Conservation (phyloP, 1,140 invertebrate species). For the Solen grandis region DNA sequence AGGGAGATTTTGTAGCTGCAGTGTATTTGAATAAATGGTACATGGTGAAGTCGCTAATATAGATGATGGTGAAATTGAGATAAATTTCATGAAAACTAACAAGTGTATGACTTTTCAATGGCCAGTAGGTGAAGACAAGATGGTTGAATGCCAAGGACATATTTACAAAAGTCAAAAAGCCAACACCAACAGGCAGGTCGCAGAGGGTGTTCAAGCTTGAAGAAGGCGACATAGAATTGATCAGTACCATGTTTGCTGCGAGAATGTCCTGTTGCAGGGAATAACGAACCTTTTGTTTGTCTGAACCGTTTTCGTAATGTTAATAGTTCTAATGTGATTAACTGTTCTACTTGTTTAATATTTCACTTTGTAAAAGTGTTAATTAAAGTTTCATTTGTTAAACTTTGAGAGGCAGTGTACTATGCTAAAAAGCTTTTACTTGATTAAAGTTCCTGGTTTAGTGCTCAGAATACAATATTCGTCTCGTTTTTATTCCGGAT, state of each 20-base stretch:
- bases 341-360: neutral
- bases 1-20: too few species aligned
- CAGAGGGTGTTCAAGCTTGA: neutral
- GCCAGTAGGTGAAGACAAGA: neutral
- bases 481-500: too few species aligned
- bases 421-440: too few species aligned
- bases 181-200: neutral
- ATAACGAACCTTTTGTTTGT: neutral
- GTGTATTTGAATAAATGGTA: neutral
- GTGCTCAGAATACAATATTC: too few species aligned
- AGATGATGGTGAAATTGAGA: neutral
- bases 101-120: neutral
- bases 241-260: neutral
- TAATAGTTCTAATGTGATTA: neutral
- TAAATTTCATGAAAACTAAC: neutral
- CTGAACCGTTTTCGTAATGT: neutral
- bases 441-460: too few species aligned
- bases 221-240: too few species aligned
- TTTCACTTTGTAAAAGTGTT: too few species aligned
- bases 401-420: too few species aligned
- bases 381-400: too few species aligned
- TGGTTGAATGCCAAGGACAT: neutral
- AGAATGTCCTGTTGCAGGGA: neutral
- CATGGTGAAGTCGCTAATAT: neutral
- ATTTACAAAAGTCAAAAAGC: neutral